Evolutionary conservation across 1,140 invertebrate species (phyloP), one percentile per base, ranked within the genome.

Genomic region (Limonius californicus): DNA sequence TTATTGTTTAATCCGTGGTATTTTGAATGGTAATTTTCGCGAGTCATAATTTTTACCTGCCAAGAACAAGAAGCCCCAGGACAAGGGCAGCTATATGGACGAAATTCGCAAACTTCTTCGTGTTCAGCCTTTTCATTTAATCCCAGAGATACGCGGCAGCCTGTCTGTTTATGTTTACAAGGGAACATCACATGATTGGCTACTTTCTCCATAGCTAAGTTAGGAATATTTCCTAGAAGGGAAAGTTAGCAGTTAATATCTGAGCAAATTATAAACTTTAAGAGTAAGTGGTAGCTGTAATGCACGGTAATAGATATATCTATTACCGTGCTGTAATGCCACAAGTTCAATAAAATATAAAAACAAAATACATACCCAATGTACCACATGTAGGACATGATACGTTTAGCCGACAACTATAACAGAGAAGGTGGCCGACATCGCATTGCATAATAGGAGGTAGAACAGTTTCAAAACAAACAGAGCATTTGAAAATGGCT

Each of bases 381-480:
- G 95, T 94, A 55, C 96, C 96, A 76, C 98, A 99, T 50, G 96
- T 99, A 23, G 97, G 97, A 76, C 93, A 95, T 50, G 89, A 91
- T 58, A 99, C 84, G 80, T 99, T 99, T 42, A 95, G 94, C 69
- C 97, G 84, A 80, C 98, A 99, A 72, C 89, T 92, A 42, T 94
- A 91, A 81, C 98, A 99, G 62, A 93, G 89, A 61, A 94, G 80
- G 78, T 94, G 91, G 32, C 91, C 91, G 71, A 89, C 92, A 75
- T 91, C 90, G 76, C 91, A 94, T 77, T 94, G 91, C 72, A 92
- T 79, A 67, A 94, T 97, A 14, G 98, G 98, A 59, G 97, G 97
- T 71, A 99, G 82, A 61, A 99, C 97, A 85, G 98, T 99, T 79
- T 99, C 98, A 79, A 99, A 98, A 79, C 98, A 99, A 54, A 99